Base-by-base conservation (phyloP, 2,797 vertebrate species). In the Siniperca undulata region DNA sequence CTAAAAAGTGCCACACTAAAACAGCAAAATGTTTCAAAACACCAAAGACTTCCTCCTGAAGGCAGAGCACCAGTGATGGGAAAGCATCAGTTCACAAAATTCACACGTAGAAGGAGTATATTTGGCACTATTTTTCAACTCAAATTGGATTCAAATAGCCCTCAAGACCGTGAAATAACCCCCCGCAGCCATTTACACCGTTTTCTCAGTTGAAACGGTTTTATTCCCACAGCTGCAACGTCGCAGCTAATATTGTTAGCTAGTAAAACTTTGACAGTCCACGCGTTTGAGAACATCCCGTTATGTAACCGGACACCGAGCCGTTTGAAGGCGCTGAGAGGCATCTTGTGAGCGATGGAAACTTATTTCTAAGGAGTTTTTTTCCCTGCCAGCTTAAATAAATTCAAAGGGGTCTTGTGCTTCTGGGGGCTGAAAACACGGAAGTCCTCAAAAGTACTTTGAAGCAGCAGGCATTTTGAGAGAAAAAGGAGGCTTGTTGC, bases 271-370 rank as follows among this genome's bases (percentile, higher is more conserved):
- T 91, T 89, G 80, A 88, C 90, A 86, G 80, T 5, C 46, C 46
- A 3, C n/a, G 22, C 62, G 68, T 70, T 52, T 10, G 34, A 71
- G 67, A 79, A 81, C 78, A 62, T 86, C 80, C 83, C 70, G 86
- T 93, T 91, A 91, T 56, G 90, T 89, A 93, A 92, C 76, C 69
- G 20, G 72, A 85, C 70, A 65, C 77, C 53, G 71, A 65, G 34
- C 24, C 30, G 61, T n/a, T 3, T 30, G 2, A 44, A 48, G 27
- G 30, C 12, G 6, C 12, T 2, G 48, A n/a, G 12, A 8, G 77
- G 78, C 85, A 84, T 80, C 87, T 84, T 74, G 30, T 1, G 55
- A 50, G n/a, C 46, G 7, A 27, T 22, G 61, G 40, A 62, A 85
- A 89, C 78, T 72, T 69, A 10, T 7, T 77, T 56, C 20, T 22